Percentiles rank a stretch among this genome's conserved stretches.
These are phyloP conservation scores for Hydropsyche betteni DNA, from an alignment of 2,888 invertebrate genomes.

Conservation along the genomic window DNA sequence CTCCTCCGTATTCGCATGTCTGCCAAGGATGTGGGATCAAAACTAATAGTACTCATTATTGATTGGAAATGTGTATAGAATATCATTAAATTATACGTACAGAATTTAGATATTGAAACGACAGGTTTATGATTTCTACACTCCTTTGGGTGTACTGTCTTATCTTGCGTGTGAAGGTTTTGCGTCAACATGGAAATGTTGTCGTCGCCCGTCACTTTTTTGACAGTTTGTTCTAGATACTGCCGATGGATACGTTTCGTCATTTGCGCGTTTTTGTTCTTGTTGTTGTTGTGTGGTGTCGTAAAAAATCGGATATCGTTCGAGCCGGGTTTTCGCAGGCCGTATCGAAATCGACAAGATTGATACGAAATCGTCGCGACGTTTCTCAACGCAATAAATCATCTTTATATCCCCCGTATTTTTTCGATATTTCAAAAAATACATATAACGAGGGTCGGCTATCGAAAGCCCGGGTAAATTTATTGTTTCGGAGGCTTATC, in stretches of 20 bases:
- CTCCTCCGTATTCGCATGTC: not conserved
- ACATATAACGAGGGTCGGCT: constrained; percentile 15
- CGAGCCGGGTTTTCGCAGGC: not conserved
- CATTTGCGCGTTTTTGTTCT: not conserved
- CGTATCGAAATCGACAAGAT: constrained; percentile 24
- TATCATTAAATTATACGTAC: not conserved
- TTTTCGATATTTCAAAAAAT: constrained; percentile 18
- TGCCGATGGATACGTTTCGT: not conserved
- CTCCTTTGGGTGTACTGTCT: no score
- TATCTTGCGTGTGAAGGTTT: not conserved
- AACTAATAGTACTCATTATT: no score
- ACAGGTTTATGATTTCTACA: no score
- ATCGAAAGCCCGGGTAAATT: constrained; percentile 12
- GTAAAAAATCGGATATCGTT: no score
- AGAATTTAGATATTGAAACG: not conserved
- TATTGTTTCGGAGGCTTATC: constrained; percentile 10
- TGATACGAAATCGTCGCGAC: constrained; percentile 32
- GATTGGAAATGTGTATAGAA: no score
- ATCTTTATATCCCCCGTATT: constrained; percentile 17
- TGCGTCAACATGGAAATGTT: not conserved
- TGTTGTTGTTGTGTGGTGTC: not conserved
- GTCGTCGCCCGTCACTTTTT: not conserved
- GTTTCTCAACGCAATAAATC: constrained; percentile 15
- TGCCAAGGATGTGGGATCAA: no score
- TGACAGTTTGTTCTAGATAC: not conserved